Evolutionary conservation across 2,113 vertebrate genomes (phyloP), one percentile per base, ranked within the genome.

Genomic region (Speoplatyrhinus poulsoni): DNA sequence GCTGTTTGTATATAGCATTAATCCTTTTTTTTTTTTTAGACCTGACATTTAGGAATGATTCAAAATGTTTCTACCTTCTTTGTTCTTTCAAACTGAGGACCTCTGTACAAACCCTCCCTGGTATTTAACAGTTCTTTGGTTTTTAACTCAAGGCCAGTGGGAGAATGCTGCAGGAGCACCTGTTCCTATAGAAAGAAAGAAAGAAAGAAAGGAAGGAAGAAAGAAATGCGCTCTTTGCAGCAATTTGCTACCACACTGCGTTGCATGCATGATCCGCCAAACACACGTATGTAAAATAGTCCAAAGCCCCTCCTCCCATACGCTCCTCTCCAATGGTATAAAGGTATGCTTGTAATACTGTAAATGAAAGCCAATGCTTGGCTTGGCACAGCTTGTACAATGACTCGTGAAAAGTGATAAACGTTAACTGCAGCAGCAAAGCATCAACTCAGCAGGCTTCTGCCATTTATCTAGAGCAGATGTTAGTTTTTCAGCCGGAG

Each of bases 191-290:
- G 65, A 66, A 63, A 67, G 69, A 82, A 84, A 73, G 1, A 26
- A 26, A 67, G 69, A 82, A 84, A 73, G 19, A 19, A 19, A 19
- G 19, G 1, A 19, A 19, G 19, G 2, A 19, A 1, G 19, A 19
- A 19, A 67, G 69, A 82, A 82, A 73, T 79, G 77, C 76, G 49
- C 33, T 60, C 47, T 73, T 64, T 65, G 81, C 81, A 87, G 83
- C 82, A 85, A 64, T 84, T 82, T 78, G 66, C 33, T 15, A 46
- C 79, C 76, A 73, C 78, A 78, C 70, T 76, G 73, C 72, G 13
- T 7, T 32, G 74, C 75, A 70, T 82, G 67, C 48, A 70, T 77
- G 74, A 70, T 69, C 70, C 69, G 72, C 67, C 41, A 65, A 76
- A 70, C 77, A 75, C 57, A 69, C 66, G 12, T 59, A 62, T 69